Evolutionary conservation across 2,113 vertebrate species (phyloP), one percentile per base, ranked within the genome.

Genomic region (Lepidothrix coronata): DNA sequence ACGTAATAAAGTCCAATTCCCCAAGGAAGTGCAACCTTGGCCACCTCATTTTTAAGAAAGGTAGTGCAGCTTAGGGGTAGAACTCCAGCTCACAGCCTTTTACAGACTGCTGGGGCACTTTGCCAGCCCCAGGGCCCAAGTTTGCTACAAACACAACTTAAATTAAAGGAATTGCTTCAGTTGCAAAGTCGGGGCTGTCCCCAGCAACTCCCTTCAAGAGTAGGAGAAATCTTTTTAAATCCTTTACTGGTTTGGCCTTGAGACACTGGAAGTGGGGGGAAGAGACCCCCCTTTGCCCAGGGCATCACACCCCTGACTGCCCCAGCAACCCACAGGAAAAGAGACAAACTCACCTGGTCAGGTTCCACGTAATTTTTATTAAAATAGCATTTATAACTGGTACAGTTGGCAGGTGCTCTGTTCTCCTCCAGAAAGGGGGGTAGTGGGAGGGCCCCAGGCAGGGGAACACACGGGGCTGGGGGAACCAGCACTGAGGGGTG

Each of bases 331-430:
- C 33, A 0, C 22, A 51, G 2, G 3, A 21, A 76, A 93, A 97
- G 77, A 96, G 81, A 88, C 31, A 28, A 93, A 89, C 28, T 11
- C 55, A n/a, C 84, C 35, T 62, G 28, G 21, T 67, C 52, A 14
- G 21, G 57, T 96, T 97, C 91, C 74, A 76, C 28, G 77, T 92
- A 96, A 82, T 97, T 98, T 97, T 98, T 97, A 98, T 98, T 98
- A 98, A 98, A 98, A 98, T 97, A 97, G 75, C 81, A 91, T 97
- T 98, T 97, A 12, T 89, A 96, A 88, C 84, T 76, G 93, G 85
- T 92, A 97, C 93, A 96, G 31, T 87, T 97, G 92, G 96, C 95
- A 97, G 93, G 93, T 92, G 91, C n/a, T 93, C 88, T 83, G 57
- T 93, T 90, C 85, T 93, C 83, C 54, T 63, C 82, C 48, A 28